Percentiles rank a stretch among this genome's conserved stretches.
Conservation (phyloP, 2,888 invertebrate genomes). For the Xanthia icteritia region DNA sequence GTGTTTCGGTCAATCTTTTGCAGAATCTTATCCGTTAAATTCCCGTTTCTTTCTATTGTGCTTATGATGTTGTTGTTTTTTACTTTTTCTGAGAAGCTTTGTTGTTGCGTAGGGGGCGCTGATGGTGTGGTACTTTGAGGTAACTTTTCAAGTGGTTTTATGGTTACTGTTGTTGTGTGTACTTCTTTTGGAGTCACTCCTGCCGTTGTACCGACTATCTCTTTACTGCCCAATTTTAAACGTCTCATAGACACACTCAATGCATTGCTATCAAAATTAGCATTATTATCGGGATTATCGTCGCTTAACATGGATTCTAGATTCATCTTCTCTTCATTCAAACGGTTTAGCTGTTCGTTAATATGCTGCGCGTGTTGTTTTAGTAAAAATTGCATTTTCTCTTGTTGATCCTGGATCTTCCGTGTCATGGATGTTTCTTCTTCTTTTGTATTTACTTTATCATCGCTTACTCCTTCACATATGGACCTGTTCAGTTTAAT, state of each 20-base stretch:
- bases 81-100: constrained; percentile 35
- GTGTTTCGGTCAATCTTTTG: constrained; percentile 83
- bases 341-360: constrained; percentile 75
- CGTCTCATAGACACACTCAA: constrained; percentile 22
- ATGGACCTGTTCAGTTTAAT: constrained; percentile 74
- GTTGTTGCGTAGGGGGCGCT: constrained; percentile 17
- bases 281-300: constrained; percentile 42
- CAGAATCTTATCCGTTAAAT: constrained; percentile 79
- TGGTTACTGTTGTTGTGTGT: constrained; percentile 30
- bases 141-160: constrained; percentile 12
- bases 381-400: constrained; percentile 74
- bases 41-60: constrained; percentile 77
- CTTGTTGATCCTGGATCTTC: constrained; percentile 70
- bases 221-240: constrained; percentile 54
- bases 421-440: constrained; percentile 49
- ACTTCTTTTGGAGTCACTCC: constrained; percentile 48
- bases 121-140: constrained; percentile 32
- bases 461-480: constrained; percentile 23
- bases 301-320: constrained; percentile 65
- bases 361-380: constrained; percentile 77
- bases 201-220: constrained; percentile 59
- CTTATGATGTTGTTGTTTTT: constrained; percentile 67
- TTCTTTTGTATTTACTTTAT: neutral
- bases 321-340: constrained; percentile 76
- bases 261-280: constrained; percentile 51